Evolutionary conservation across 2,797 vertebrate genomes (phyloP).

Genomic region (Gephyroberyx darwinii): DNA sequence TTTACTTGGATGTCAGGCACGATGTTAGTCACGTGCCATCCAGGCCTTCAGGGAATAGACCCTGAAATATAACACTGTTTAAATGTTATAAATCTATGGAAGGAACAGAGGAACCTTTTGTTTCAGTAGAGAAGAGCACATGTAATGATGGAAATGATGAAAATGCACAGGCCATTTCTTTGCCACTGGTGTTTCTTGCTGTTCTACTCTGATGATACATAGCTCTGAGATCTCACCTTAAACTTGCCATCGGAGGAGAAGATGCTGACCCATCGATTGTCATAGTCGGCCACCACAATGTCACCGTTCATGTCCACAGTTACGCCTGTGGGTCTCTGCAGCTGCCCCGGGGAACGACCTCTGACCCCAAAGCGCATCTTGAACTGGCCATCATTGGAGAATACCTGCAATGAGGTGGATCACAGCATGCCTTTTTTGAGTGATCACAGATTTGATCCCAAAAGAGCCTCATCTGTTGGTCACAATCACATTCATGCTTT

Average conservation of each 20-base stretch:
- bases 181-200: too few relatives aligned
- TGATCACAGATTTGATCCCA: background rate
- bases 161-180: too few relatives aligned
- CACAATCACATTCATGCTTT: background rate
- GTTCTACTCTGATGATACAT: too few relatives aligned
- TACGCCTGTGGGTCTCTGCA: conserved; percentile 94
- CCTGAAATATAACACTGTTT: too few relatives aligned
- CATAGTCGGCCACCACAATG: conserved; percentile 95
- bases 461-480: background rate
- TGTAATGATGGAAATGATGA: too few relatives aligned
- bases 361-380: conserved; percentile 94
- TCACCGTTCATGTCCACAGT: conserved; percentile 93
- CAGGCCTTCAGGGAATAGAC: too few relatives aligned
- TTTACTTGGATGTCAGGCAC: too few relatives aligned
- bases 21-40: too few relatives aligned
- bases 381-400: conserved; percentile 95
- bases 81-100: too few relatives aligned
- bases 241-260: conserved; percentile 97
- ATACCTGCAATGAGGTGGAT: conserved; percentile 79
- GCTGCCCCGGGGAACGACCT: conserved; percentile 94
- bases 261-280: conserved; percentile 98
- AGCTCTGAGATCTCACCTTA: conserved; percentile 80
- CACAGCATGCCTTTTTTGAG: background rate
- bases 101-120: too few relatives aligned
- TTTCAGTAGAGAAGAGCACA: background rate